Evolutionary conservation across 2,113 vertebrate species (phyloP), one percentile per base, ranked within the genome.

Genomic region (Paracanthobrama guichenoti): DNA sequence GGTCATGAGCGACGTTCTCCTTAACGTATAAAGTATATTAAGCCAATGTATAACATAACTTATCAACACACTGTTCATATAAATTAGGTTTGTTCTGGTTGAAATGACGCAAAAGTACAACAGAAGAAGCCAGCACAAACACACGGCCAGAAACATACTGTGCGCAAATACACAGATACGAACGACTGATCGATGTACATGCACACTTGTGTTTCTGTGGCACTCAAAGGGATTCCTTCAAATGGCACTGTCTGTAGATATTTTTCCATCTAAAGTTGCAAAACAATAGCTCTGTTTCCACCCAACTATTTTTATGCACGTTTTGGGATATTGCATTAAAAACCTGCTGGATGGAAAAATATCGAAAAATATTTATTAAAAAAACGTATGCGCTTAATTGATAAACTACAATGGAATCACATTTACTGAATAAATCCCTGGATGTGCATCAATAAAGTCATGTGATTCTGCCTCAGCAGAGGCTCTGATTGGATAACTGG

Each of bases 121-220:
- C 91, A 95, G 94, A 98, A 97, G 96, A 96, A 98, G 96, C 96
- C 96, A 96, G 97, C 95, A 98, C 96, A 97, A 96, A 96, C 93
- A 95, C 94, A 20, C 4, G n/a, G 39, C 76, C 39, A 3, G 57
- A 64, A 79, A 64, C 57, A 79, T 26, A 79, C 57, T 20, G 77
- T 26, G 42, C 31, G 35, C 31, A 42, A 24, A 78, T 13, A 60
- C 75, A 79, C 57, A 42, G 6, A 22, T 13, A 4, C 48, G 8
- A 12, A 0, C 10, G 9, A 28, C 0, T 18, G 62, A 20, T 20
- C 0, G 50, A 66, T 66, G 74, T 1, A 53, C 1, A 35, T 55
- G 48, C 44, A 50, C 46, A 16, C 44, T 50, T 31, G 26, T 31
- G 18, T 53, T 14, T 46, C 71, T 26, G 10, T 55, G 9, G 31